Evolutionary conservation across 1,140 invertebrate species (phyloP), one percentile per base, ranked within the genome.

Genomic region (Eurosta solidaginis): DNA sequence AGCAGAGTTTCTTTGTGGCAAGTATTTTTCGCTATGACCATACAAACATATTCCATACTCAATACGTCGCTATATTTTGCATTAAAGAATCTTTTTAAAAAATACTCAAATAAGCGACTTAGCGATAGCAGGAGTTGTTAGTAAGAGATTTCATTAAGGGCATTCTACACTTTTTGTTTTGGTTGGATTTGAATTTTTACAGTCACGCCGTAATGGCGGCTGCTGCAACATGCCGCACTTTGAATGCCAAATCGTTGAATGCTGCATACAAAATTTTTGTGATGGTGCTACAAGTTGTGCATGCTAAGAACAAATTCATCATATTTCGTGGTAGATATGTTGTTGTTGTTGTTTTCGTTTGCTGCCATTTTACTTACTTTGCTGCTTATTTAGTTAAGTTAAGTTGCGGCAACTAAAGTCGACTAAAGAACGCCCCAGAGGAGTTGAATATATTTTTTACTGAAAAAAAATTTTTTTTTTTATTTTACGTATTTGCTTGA

Each of bases 281-380:
- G 59, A 6, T 10, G 59, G 6, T 68, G 59, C 74, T 40, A 76
- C 45, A 76, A 76, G 22, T 54, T 52, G 50, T 77, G 76, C 76
- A 77, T 77, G 76, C 54, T 45, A 59, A 59, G 76, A 50, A 63
- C 76, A 77, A 77, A 77, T 77, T 77, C 76, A 77, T 77, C 76
- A 77, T 77, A 77, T 42, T 77, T 77, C 29, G 27, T 63, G 29
- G 25, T 40, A 33, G 20, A 22, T 2, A n/a, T 17, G 5, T 52
- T 52, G 42, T 52, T 52, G 50, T 33, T 54, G 25, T 29, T 40
- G n/a, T 10, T n/a, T 1, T 40, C 44, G n/a, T 17, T 25, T n/a
- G n/a, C n/a, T n/a, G n/a, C n/a, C n/a, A 59, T 59, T 10, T 68
- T 68, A 22, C 29, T 9, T 68, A 17, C 22, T 20, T 10, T 12